Conservation (phyloP, 2,797 vertebrate species). For the Mormyrops boulengeri region DNA sequence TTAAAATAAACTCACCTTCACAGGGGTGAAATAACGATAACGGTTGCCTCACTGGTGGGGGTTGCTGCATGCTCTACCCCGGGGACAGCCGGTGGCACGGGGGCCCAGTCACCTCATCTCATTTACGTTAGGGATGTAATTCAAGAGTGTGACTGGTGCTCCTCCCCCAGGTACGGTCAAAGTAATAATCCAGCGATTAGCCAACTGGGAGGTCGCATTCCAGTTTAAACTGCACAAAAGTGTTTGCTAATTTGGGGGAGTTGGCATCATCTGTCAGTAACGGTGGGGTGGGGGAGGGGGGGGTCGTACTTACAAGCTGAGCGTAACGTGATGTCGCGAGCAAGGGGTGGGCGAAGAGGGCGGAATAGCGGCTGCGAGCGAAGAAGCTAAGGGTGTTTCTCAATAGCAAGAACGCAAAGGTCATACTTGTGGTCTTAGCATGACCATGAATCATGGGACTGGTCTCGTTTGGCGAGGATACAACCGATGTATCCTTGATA, state of each 20-base stretch:
- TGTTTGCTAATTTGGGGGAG: not conserved
- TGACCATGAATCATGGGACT: not conserved
- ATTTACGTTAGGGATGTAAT: constrained; percentile 35
- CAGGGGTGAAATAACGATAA: constrained; percentile 34
- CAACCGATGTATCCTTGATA: not conserved
- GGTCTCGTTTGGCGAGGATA: not conserved
- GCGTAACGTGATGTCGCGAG: not conserved
- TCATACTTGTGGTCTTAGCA: not conserved
- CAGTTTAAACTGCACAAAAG: not conserved
- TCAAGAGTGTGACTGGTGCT: not conserved
- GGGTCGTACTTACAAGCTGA: not conserved
- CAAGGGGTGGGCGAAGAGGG: not conserved
- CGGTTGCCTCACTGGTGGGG: constrained; percentile 12
- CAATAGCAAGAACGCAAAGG: not conserved
- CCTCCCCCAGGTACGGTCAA: constrained; percentile 6
- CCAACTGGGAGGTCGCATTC: not conserved
- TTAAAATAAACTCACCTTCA: constrained; percentile 41
- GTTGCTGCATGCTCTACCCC: constrained; percentile 25
- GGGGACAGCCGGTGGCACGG: constrained; percentile 19
- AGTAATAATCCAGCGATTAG: constrained; percentile 11
- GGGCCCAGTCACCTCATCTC: constrained; percentile 24
- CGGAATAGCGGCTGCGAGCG: not conserved
- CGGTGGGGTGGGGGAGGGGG: not conserved
- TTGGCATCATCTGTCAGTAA: not conserved
- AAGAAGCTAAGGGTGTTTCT: not conserved